Evolutionary conservation across 2,888 invertebrate genomes (phyloP).

Genomic region (Megalurothrips usitatus): DNA sequence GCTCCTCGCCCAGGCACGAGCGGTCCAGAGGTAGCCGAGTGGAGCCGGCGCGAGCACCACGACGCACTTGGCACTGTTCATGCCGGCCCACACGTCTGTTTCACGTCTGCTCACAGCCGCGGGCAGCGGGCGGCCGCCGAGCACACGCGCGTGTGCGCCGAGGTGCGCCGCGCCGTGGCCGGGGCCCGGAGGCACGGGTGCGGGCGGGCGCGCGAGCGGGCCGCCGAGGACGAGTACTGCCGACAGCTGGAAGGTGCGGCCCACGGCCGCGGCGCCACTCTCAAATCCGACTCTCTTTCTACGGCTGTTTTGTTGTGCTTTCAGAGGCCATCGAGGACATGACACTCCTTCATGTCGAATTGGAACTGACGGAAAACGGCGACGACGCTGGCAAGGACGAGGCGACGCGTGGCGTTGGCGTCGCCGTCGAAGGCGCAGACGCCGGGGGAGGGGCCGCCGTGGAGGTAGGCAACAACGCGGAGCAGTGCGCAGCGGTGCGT

Average conservation of each 20-base stretch:
- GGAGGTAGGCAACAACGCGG: background rate
- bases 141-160: background rate
- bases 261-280: no score
- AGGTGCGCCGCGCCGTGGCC: background rate
- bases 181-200: background rate
- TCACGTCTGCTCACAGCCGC: no score
- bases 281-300: no score
- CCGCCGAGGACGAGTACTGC: background rate
- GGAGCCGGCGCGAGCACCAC: no score
- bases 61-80: no score
- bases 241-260: background rate
- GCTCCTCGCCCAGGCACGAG: background rate
- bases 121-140: no score
- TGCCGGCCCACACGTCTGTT: no score
- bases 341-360: background rate
- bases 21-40: background rate
- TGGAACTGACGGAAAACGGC: background rate
- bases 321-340: constrained; percentile 23
- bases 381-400: no score
- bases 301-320: background rate
- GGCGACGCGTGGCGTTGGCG: no score
- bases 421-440: background rate
- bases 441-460: background rate
- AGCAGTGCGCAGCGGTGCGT: no score
- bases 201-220: background rate